Base-by-base conservation (phyloP, 2,797 vertebrate genomes). In the Ara ararauna region DNA sequence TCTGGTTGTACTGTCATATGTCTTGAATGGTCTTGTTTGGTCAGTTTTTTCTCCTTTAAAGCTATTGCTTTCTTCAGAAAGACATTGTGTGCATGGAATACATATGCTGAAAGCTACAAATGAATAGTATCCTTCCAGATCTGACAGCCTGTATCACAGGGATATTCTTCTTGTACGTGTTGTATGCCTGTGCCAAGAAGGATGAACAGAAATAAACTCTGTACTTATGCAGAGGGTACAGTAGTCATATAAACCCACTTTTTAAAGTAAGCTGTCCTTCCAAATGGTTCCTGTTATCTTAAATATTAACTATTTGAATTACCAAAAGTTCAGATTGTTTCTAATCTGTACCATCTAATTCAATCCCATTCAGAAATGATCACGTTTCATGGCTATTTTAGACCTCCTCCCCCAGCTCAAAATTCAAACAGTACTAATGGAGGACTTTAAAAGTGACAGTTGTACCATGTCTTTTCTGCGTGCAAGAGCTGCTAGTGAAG, bases 111-210 rank as follows among this genome's bases (percentile, higher is more conserved):
- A 51, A 80, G 23, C 13, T 47, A 60, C 24, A 56, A 65, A 62
- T n/a, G 17, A 62, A n/a, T 34, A 61, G 40, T 7, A 48, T 61
- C 32, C 18, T 89, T 87, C 58, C 89, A 76, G 24, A 74, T 80
- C 21, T 84, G 85, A 36, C 16, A 68, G 11, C 24, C 74, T 58
- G 34, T 17, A 7, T 65, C 44, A 80, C 22, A 7, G 38, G 86
- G 38, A 40, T 30, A n/a, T 5, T 73, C 32, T 45, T n/a, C 66
- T 61, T 64, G 13, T 12, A 11, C 0, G 0, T 18, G 6, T 56
- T 70, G 7, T 24, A 20, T 22, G 38, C 38, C 32, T 81, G 40
- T 19, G 47, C 40, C 53, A 34, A 54, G 48, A 83, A 44, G 34
- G 24, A 50, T 42, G n/a, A 89, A 34, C 22, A 79, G 68, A 82